These are phyloP conservation scores for Gastrophryne carolinensis DNA, from an alignment of 2,797 vertebrate species.

Conservation along the genomic window DNA sequence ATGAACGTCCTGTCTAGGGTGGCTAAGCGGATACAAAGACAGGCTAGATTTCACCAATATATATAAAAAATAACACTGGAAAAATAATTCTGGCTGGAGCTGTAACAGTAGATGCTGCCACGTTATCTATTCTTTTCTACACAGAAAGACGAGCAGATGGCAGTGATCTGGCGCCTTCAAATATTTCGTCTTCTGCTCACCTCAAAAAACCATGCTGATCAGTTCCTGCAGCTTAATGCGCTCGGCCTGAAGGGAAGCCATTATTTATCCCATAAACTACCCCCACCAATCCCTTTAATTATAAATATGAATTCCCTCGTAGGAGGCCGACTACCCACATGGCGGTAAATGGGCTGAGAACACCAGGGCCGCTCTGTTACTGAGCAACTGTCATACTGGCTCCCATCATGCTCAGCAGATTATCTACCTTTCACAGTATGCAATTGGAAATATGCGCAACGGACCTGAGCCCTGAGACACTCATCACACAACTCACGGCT, in stretches of 20 bases:
- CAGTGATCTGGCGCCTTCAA: no score
- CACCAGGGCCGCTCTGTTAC: slow-evolving; percentile 7
- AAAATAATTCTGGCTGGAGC: no score
- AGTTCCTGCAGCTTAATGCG: background rate
- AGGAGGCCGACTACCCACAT: background rate
- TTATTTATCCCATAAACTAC: background rate
- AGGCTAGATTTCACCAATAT: no score
- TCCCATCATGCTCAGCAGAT: background rate
- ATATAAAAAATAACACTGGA: no score
- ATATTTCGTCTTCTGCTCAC: no score
- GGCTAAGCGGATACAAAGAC: no score
- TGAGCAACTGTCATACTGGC: background rate
- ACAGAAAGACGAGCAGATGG: no score
- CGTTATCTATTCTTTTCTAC: no score
- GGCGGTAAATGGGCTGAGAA: slow-evolving; percentile 10
- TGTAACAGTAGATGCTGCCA: no score
- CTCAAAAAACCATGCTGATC: background rate
- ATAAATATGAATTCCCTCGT: slow-evolving; percentile 4
- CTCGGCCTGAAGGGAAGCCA: background rate
- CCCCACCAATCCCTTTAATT: slow-evolving; percentile 10
- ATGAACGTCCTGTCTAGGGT: no score
- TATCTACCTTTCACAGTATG: slow-evolving; percentile 2
- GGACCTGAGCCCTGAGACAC: background rate
- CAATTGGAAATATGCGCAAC: background rate
- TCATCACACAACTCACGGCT: background rate